Conservation (phyloP, 2,113 vertebrate species). For the Oreochromis niloticus region DNA sequence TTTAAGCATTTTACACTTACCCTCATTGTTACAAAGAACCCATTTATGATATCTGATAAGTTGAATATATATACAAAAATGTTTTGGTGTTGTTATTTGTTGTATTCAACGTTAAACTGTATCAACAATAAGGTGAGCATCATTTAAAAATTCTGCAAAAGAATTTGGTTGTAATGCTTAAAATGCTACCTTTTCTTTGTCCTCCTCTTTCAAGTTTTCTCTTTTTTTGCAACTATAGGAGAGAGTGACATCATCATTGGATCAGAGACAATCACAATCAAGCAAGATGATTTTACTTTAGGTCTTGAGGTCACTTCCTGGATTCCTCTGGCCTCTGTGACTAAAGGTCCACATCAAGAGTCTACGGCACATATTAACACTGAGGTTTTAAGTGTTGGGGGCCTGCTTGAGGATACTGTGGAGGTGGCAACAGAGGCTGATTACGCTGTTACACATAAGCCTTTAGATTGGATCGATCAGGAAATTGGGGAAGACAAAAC, state of each 20-base stretch:
- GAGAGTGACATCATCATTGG: neutral
- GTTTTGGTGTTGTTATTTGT: neutral
- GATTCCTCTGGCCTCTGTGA: neutral
- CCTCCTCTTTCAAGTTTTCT: neutral
- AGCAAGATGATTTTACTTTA: neutral
- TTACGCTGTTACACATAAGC: neutral
- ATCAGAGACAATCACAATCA: neutral
- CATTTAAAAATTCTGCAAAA: neutral
- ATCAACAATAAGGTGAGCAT: neutral
- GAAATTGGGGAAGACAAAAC: neutral
- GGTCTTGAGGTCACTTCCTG: neutral
- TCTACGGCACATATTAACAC: neutral
- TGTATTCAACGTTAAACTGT: neutral
- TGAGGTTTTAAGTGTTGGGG: neutral
- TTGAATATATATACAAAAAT: neutral
- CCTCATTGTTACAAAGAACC: neutral
- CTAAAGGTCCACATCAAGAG: neutral
- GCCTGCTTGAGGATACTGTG: neutral
- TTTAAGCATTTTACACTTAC: neutral
- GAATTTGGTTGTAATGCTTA: neutral
- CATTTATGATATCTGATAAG: neutral
- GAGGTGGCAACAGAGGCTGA: neutral
- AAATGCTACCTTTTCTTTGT: neutral
- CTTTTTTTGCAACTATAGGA: neutral
- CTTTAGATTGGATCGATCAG: neutral